Conservation (phyloP, 2,113 vertebrate genomes). For the Meriones unguiculatus region DNA sequence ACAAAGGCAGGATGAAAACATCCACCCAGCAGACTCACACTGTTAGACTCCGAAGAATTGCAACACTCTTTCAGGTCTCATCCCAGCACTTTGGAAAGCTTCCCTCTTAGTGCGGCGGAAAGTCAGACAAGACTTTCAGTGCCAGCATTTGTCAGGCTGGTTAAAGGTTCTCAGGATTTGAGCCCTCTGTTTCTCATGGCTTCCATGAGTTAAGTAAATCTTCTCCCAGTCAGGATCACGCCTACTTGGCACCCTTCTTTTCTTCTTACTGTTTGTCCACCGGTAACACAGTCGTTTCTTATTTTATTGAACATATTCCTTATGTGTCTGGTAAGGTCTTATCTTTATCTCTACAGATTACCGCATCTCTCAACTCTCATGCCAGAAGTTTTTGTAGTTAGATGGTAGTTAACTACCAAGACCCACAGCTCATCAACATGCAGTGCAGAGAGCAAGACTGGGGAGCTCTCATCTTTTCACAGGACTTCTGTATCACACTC, state of each 20-base stretch:
- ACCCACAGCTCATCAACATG: not conserved
- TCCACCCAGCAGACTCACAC: not conserved
- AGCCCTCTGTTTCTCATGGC: not conserved
- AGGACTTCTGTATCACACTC: no score
- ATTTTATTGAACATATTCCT: not conserved
- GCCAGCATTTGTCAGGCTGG: not conserved
- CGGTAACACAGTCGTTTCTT: not conserved
- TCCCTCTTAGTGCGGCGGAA: not conserved
- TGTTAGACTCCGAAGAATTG: not conserved
- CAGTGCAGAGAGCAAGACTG: not conserved
- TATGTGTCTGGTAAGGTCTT: not conserved
- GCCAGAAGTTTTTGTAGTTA: not conserved
- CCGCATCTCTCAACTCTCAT: not conserved
- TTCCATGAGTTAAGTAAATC: not conserved
- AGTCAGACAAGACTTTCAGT: conserved; percentile 5
- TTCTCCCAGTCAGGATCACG: not conserved
- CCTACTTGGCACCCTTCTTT: not conserved
- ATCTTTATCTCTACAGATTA: not conserved
- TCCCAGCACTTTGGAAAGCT: conserved; percentile 23
- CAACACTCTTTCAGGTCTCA: not conserved
- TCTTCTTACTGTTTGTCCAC: not conserved
- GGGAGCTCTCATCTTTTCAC: not conserved
- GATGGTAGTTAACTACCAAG: not conserved
- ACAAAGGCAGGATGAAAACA: not conserved
- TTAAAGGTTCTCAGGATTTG: not conserved